Evolutionary conservation across 2,113 vertebrate species (phyloP).

Genomic region (Sprattus sprattus): DNA sequence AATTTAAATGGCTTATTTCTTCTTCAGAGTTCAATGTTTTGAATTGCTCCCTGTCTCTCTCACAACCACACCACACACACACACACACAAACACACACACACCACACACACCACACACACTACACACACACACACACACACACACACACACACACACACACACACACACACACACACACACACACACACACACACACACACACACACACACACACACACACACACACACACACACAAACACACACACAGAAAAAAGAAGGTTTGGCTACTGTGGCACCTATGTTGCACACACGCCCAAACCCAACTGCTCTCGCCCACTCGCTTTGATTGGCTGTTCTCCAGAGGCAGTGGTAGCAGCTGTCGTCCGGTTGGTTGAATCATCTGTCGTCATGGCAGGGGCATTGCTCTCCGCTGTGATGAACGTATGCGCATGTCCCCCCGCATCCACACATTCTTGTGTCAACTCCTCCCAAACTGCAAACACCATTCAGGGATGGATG

Average conservation of each 20-base stretch:
- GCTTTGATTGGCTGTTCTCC: slow-evolving; percentile 41
- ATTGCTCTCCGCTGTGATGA: slow-evolving; percentile 29
- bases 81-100: too few relatives aligned
- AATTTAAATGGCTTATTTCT: background rate
- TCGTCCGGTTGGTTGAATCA: slow-evolving; percentile 35
- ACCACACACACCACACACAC: background rate
- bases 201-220: background rate
- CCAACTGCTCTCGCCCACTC: slow-evolving; percentile 39
- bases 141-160: too few relatives aligned
- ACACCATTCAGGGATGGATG: background rate
- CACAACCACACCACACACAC: too few relatives aligned
- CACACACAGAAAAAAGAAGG: background rate
- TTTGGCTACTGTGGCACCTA: background rate
- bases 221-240: background rate
- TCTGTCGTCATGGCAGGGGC: slow-evolving; percentile 45
- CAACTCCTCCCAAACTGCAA: background rate
- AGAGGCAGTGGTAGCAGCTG: slow-evolving; percentile 40
- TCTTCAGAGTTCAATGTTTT: background rate
- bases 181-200: background rate
- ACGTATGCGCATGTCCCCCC: background rate
- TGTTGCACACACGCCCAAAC: background rate
- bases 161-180: too few relatives aligned
- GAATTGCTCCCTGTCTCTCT: background rate
- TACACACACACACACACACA: background rate
- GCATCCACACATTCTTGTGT: background rate